phyloP scores from a whole-genome alignment of 23 tunicate species.

The Trididemnum nubilum region DNA sequence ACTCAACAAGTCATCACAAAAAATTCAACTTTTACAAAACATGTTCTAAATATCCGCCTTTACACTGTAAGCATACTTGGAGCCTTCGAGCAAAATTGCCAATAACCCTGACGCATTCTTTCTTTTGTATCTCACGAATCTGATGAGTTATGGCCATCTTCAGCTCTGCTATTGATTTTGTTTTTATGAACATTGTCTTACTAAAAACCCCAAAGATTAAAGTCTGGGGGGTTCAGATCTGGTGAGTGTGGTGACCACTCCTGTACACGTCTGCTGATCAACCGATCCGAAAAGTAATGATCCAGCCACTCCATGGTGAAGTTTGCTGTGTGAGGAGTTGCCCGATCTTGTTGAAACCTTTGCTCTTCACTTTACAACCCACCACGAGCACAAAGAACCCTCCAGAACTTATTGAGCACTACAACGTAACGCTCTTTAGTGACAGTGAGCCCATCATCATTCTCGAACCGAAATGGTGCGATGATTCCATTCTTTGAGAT shows the following conservation, averaged over 20 bases:
- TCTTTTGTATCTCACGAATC: background rate
- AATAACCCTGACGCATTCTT: too few species aligned
- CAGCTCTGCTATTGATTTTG: background rate
- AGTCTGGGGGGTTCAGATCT: background rate
- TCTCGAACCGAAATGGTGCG: too few species aligned
- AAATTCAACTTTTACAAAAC: too few species aligned
- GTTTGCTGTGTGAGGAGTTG: background rate
- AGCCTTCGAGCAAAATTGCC: background rate
- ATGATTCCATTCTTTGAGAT: too few species aligned
- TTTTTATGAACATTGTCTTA: background rate
- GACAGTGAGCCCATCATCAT: too few species aligned
- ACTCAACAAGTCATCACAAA: background rate
- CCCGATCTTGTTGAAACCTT: background rate
- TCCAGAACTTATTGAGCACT: background rate
- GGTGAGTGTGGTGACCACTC: background rate
- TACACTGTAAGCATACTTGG: background rate
- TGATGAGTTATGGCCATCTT: background rate
- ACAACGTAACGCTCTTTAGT: background rate
- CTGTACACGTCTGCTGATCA: background rate
- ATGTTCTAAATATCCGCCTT: background rate
- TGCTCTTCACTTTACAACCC: background rate
- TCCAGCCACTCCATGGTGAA: background rate
- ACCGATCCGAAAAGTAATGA: background rate
- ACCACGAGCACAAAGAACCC: background rate
- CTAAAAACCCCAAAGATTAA: background rate